These are phyloP conservation scores for Gymnarchus niloticus DNA, from an alignment of 2,113 vertebrate genomes.

Conservation along the genomic window DNA sequence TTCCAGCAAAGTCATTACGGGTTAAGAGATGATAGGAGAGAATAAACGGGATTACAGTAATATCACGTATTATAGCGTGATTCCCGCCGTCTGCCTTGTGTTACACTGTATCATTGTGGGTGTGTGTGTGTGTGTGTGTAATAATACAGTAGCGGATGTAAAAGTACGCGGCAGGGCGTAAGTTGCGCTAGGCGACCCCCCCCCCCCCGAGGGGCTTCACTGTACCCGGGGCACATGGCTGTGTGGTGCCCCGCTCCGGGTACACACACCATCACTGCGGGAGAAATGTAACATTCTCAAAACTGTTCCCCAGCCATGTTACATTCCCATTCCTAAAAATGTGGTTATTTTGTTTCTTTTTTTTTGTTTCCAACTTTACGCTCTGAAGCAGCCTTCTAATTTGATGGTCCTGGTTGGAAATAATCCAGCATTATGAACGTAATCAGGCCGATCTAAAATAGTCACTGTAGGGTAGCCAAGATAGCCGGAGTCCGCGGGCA, in stretches of 20 bases:
- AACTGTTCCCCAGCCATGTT: background rate
- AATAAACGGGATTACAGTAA: background rate
- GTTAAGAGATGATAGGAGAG: background rate
- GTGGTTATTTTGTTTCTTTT: background rate
- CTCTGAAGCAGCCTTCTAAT: background rate
- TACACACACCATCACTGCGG: too few relatives aligned
- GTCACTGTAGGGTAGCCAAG: background rate
- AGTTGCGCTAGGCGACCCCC: background rate
- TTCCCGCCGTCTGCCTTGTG: background rate
- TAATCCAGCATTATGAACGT: background rate
- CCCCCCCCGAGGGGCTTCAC: background rate
- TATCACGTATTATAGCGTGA: background rate
- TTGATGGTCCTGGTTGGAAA: background rate
- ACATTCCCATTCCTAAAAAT: background rate
- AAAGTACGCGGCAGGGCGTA: background rate
- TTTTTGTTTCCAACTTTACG: too few relatives aligned
- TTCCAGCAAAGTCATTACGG: background rate
- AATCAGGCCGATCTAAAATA: background rate
- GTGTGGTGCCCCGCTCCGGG: too few relatives aligned
- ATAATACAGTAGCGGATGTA: background rate
- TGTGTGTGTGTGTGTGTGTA: background rate
- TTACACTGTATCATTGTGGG: background rate
- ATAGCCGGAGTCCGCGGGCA: background rate
- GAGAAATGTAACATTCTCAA: too few relatives aligned
- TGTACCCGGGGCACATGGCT: background rate